Base-by-base conservation (phyloP, 2,797 vertebrate species). In the Phoeniculus purpureus region DNA sequence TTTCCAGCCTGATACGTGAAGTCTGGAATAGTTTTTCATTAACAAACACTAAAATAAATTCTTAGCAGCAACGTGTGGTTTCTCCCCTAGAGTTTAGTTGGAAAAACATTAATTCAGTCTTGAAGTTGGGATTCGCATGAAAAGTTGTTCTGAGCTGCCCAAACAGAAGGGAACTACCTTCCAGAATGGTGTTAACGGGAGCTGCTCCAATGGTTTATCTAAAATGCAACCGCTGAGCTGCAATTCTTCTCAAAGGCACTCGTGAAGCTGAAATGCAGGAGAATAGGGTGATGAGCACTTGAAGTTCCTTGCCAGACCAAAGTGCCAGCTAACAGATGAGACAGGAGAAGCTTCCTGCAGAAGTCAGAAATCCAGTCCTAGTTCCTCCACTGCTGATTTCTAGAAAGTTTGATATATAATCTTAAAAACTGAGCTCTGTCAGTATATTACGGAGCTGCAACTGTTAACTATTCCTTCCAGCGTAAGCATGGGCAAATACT, bases 241-340 rank as follows among this genome's bases (percentile, higher is more conserved):
- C 29, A 47, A 4, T 48, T 80, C 85, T 45, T 58, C 85, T 45
- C 61, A 60, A 52, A 85, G 45, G 5, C 18, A 10, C 22, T 40
- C 32, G 0, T 31, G 17, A 52, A 83, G 60, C 16, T 40, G 45
- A 74, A 48, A 10, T 3, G 0, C 1, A 19, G 10, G 25, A 20
- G 45, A 37, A 50, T 2, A 67, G 16, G n/a, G 13, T 15, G 27
- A 7, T 5, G 15, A 66, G 31, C 29, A 25, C 21, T 23, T 55
- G 9, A 77, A 87, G 45, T 34, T 22, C 23, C 65, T 82, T 37
- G 7, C 32, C 66, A 85, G 87, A 29, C 14, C 12, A 66, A 89
- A 89, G 31, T 31, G 79, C 74, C 37, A 14, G 34, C 15, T 31
- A 62, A 55, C 31, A 68, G 76, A 23, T 22, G 19, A 55, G 45